phyloP scores from a whole-genome alignment of 2,113 vertebrate genomes.

The Acanthochromis polyacanthus region DNA sequence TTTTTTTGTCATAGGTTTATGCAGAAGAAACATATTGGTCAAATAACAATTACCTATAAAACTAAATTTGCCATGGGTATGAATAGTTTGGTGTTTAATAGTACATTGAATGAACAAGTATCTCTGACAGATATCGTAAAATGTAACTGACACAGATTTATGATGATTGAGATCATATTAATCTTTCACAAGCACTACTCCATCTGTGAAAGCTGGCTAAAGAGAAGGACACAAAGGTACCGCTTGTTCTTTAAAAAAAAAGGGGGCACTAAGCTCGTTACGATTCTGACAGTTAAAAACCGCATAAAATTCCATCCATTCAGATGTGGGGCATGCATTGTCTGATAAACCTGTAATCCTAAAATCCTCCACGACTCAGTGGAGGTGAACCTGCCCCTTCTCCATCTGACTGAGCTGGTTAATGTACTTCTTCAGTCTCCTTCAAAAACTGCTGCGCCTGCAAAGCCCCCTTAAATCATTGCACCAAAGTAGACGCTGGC shows the following conservation, averaged over 20 bases:
- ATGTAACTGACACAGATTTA: background rate
- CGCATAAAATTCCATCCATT: constrained; percentile 34
- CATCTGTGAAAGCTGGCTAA: background rate
- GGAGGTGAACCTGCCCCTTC: constrained; percentile 22
- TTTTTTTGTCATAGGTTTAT: no score
- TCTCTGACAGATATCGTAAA: no score
- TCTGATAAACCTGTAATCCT: constrained; percentile 52
- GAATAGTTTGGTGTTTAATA: no score
- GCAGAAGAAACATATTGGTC: no score
- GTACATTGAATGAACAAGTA: no score
- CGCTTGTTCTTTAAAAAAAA: background rate
- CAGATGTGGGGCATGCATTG: constrained; percentile 31
- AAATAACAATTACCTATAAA: no score
- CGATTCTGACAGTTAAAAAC: constrained; percentile 28
- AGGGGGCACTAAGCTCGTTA: constrained; percentile 11
- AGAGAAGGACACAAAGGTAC: background rate
- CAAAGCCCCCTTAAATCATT: constrained; percentile 47
- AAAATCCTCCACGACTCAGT: constrained; percentile 27
- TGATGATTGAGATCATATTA: background rate
- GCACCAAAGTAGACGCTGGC: constrained; percentile 38
- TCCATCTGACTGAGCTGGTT: constrained; percentile 24
- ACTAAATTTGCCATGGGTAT: no score
- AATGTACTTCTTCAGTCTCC: constrained; percentile 40
- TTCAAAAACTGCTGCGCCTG: constrained; percentile 57
- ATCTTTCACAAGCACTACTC: background rate